Conservation (phyloP, 2,797 vertebrate species). For the Balearica regulorum region DNA sequence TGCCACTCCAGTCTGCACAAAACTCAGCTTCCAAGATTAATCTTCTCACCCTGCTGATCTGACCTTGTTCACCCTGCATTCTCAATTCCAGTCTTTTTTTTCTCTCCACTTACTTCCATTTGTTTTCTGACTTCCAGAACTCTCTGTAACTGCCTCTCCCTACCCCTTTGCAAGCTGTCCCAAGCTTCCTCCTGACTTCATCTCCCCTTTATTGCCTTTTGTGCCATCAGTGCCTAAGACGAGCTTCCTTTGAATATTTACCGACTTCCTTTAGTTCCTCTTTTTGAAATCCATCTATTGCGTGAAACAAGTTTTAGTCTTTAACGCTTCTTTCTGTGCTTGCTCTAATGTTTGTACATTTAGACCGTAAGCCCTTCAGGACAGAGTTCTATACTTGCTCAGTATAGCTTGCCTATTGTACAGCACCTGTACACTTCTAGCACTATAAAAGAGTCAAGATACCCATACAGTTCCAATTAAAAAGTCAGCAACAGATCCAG, state of each 20-base stretch:
- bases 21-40: constrained; percentile 25
- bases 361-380: constrained; percentile 24
- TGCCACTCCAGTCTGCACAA: constrained; percentile 17
- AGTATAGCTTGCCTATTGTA: neutral
- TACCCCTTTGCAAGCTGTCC: neutral
- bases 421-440: neutral
- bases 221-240: neutral
- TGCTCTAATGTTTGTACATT: neutral
- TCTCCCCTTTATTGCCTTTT: neutral
- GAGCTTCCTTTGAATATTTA: constrained; percentile 9
- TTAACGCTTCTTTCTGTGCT: neutral
- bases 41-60: constrained; percentile 2
- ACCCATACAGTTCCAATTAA: neutral
- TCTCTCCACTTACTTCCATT: neutral
- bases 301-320: neutral
- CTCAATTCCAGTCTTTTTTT: neutral
- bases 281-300: constrained; percentile 4
- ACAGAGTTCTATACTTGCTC: neutral
- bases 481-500: neutral
- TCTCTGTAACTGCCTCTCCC: neutral
- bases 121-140: neutral
- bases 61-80: neutral
- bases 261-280: neutral
- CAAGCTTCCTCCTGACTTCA: neutral
- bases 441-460: neutral